phyloP scores from a whole-genome alignment of 2,797 vertebrate genomes.

The Chelmon rostratus region DNA sequence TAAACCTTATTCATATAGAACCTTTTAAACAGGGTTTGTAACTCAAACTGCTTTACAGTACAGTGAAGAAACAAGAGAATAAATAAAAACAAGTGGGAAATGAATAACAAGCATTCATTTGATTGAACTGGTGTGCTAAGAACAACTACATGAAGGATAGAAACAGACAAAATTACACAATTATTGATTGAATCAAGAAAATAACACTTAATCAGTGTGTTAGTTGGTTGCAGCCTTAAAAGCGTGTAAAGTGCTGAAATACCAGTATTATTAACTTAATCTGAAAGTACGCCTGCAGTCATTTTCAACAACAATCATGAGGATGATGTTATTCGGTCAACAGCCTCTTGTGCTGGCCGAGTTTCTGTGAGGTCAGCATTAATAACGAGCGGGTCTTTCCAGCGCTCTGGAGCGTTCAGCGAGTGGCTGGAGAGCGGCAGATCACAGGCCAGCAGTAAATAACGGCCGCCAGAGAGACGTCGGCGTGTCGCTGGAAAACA shows the following conservation, averaged over 20 bases:
- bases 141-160: too few species aligned
- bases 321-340: not conserved
- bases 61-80: too few species aligned
- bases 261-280: not conserved
- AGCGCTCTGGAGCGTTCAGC: not conserved
- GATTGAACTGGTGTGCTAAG: too few species aligned
- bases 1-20: too few species aligned
- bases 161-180: not conserved
- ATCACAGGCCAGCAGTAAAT: constrained; percentile 43
- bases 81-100: too few species aligned
- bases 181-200: not conserved
- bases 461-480: constrained; percentile 17
- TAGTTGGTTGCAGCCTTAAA: not conserved
- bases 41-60: too few species aligned
- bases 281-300: not conserved
- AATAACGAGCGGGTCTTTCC: not conserved
- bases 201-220: not conserved
- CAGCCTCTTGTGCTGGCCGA: not conserved
- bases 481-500: constrained; percentile 37
- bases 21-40: too few species aligned
- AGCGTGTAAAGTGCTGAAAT: not conserved
- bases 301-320: not conserved
- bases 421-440: not conserved
- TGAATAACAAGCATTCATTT: too few species aligned
- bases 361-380: constrained; percentile 14